phyloP scores from a whole-genome alignment of 2,113 vertebrate genomes.

The Papio anubis region DNA sequence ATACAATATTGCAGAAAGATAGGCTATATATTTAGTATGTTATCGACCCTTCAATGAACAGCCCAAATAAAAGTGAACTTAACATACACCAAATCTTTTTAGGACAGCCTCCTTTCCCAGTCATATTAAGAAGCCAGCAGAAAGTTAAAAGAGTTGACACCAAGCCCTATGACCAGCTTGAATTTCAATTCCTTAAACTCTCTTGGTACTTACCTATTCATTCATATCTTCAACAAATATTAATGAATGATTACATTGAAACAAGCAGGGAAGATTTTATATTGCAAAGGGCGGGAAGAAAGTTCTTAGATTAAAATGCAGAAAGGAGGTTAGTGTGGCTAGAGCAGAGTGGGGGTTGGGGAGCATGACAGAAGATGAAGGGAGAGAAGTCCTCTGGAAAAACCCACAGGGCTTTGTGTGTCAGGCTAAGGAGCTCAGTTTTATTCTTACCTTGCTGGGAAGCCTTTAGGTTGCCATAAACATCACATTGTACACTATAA shows the following conservation, averaged over 20 bases:
- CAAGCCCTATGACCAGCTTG: accelerated
- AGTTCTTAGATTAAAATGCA: neutral
- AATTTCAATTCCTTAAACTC: neutral
- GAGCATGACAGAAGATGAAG: neutral
- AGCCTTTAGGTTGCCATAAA: neutral
- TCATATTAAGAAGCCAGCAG: neutral
- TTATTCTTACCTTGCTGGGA: neutral
- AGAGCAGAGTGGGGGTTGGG: accelerated
- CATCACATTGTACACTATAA: neutral
- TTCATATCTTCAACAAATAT: neutral
- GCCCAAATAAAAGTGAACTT: neutral
- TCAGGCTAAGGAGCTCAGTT: neutral
- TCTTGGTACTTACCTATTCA: neutral
- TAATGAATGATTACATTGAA: neutral
- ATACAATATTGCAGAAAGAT: neutral
- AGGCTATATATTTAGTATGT: neutral
- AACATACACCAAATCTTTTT: neutral
- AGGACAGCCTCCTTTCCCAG: neutral
- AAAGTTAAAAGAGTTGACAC: neutral
- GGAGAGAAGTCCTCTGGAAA: neutral
- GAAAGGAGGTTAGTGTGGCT: neutral
- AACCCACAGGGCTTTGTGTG: accelerated
- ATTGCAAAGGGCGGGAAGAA: neutral
- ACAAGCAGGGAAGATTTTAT: neutral
- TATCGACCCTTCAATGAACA: neutral